Conservation (phyloP, 2,797 vertebrate genomes). For the Macropus fuliginosus region DNA sequence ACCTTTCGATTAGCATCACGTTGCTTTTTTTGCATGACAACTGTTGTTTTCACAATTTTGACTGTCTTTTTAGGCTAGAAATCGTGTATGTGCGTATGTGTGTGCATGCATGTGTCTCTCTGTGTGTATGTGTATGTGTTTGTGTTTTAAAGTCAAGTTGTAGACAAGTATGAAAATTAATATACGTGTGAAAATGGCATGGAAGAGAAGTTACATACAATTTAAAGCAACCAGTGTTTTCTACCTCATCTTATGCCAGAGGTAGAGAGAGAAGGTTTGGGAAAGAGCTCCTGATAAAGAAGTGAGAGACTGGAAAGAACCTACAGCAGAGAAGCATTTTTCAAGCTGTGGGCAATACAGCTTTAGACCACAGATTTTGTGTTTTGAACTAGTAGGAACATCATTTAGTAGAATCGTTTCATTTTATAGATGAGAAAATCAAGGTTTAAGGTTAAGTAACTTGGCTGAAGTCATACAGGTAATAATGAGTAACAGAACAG, state of each 20-base stretch:
- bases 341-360: background rate
- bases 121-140: background rate
- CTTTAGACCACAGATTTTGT: background rate
- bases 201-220: background rate
- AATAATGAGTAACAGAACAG: background rate
- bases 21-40: background rate
- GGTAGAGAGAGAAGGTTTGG: background rate
- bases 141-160: background rate
- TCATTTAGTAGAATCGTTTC: background rate
- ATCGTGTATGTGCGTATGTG: background rate
- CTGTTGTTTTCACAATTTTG: slow-evolving; percentile 6
- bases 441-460: background rate
- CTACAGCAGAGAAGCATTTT: background rate
- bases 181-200: background rate
- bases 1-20: background rate
- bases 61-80: slow-evolving; percentile 23
- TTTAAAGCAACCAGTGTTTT: background rate
- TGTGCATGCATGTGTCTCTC: background rate
- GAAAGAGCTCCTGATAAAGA: background rate
- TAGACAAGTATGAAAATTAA: background rate
- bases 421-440: background rate
- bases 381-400: background rate
- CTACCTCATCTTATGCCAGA: background rate
- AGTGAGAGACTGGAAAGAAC: background rate
- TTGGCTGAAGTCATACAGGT: background rate